Base-by-base conservation (phyloP, 2,797 vertebrate species). In the Xiphorhynchus erythropygius region DNA sequence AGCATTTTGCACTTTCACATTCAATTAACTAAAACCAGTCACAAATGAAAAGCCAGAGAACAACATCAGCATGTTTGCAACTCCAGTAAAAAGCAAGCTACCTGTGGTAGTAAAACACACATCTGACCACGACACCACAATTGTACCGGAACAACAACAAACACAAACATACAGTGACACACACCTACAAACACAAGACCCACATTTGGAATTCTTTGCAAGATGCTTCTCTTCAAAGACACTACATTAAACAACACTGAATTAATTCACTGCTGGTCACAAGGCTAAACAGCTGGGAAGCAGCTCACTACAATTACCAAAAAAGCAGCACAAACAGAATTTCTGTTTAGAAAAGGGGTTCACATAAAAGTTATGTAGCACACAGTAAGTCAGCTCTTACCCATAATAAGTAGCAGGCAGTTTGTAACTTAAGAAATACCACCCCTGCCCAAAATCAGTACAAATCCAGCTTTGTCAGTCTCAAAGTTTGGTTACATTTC, bases 311-410 rank as follows among this genome's bases (percentile, higher is more conserved):
- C 14, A 30, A 5, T 57, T 57, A 84, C 42, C 28, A 62, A 53
- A 85, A 91, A 74, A 90, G 82, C 46, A 93, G 60, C 69, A 90
- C 1, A 4, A 78, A 78, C 22, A 85, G 70, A 63, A 76, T 39
- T 85, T 93, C 57, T 39, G 16, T 64, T 74, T 50, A 59, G 73
- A 74, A 23, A 93, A 93, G 85, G 89, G 87, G 94, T 95, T 97
- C 95, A 96, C 89, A 91, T 96, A 97, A 93, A 85, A 95, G 96
- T 96, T 93, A 69, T 27, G 79, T 25, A 59, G 71, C 76, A 87
- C 47, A 64, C 23, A 68, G 32, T 59, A 82, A 84, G 70, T 39
- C 68, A 91, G 16, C 27, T 91, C 68, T 76, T 75, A 85, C 47
- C 52, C 44, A 56, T 12, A 62, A 11, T 5, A 71, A 88, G 59